A percentile compares a stretch with the other conserved stretches of the same genome.
Conservation (phyloP, 2,888 invertebrate species). For the Aporophyla nigra region DNA sequence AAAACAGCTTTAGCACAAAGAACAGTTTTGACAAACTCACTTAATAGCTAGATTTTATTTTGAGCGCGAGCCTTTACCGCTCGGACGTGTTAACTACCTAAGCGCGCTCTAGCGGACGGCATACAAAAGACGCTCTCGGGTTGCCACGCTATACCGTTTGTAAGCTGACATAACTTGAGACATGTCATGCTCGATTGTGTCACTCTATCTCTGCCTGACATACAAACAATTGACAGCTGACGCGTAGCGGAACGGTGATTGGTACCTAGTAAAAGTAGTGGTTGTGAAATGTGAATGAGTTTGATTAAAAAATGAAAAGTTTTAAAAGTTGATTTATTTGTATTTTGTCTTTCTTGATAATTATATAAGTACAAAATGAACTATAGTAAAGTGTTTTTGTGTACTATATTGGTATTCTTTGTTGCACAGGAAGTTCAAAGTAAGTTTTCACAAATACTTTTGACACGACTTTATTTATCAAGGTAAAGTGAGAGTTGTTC, state of each 20-base stretch:
- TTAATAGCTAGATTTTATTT: no score
- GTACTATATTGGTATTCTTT: constrained; percentile 71
- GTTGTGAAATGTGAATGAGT: constrained; percentile 18
- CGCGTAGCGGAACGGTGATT: constrained; percentile 21
- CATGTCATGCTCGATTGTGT: not conserved
- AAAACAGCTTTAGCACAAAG: no score
- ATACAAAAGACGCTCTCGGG: no score
- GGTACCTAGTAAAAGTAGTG: constrained; percentile 22
- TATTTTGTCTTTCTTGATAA: constrained; percentile 49
- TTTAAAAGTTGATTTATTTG: constrained; percentile 68
- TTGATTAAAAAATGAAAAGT: constrained; percentile 70
- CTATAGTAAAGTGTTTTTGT: constrained; percentile 68
- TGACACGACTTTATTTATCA: constrained; percentile 80
- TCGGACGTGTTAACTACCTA: no score
- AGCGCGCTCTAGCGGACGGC: no score
- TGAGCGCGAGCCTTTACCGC: no score
- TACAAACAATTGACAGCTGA: constrained; percentile 34
- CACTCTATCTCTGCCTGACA: not conserved
- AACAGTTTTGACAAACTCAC: no score
- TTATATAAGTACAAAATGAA: constrained; percentile 75
- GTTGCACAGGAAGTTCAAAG: constrained; percentile 78
- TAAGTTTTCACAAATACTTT: constrained; percentile 78
- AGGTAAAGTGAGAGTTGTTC: constrained; percentile 88
- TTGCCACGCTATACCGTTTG: no score
- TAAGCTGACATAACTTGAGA: not conserved